These are phyloP conservation scores for Stichopus chloronotus DNA, from an alignment of 35 echinoderm and acorn worm species.

Conservation along the genomic window DNA sequence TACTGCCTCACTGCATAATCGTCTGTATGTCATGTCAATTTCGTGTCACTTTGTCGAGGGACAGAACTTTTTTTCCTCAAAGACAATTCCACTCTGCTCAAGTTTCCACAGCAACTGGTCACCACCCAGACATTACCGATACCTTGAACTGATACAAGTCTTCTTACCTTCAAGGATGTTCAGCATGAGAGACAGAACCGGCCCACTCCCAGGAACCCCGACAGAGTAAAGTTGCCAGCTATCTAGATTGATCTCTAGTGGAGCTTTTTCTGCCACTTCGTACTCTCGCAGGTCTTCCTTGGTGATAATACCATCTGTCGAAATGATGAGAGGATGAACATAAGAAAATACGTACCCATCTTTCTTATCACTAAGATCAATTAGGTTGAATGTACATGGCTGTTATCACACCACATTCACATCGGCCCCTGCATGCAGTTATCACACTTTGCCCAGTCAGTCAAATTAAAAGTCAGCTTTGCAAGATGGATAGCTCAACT, in stretches of 20 bases:
- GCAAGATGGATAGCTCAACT: neutral
- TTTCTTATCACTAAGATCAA: neutral
- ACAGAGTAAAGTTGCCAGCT: constrained; percentile 1
- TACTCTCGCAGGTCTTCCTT: neutral
- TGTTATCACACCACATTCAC: too few species aligned
- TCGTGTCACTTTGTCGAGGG: neutral
- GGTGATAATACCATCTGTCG: neutral
- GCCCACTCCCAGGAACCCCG: constrained; percentile 4
- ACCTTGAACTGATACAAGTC: neutral
- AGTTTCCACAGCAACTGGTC: neutral
- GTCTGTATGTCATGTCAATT: neutral
- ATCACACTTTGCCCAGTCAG: neutral
- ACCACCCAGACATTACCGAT: neutral
- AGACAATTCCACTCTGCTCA: neutral
- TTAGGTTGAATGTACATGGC: too few species aligned
- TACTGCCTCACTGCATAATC: neutral
- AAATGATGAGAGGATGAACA: neutral
- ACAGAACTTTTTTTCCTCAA: neutral
- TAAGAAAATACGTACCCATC: neutral
- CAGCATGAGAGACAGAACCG: constrained; percentile 15
- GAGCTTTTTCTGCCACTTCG: neutral
- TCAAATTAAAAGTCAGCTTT: neutral
- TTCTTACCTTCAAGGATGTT: constrained; percentile 45
- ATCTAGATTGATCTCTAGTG: constrained; percentile 24
- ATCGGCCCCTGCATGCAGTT: neutral